Conservation (phyloP, 2,888 invertebrate species). For the Oscheius sp. region DNA sequence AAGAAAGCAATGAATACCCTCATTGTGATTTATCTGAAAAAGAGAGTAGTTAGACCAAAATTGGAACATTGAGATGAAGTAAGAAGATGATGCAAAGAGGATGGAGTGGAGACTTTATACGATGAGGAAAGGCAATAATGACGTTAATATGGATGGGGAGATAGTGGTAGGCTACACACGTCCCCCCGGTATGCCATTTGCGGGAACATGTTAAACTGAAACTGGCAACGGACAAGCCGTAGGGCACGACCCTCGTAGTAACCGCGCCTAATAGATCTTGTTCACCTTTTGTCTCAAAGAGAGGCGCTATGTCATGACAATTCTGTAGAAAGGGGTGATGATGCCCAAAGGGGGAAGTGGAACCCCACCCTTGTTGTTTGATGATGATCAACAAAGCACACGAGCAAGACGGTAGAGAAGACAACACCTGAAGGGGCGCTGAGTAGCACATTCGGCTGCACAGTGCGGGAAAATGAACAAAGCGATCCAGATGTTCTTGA, state of each 20-base stretch:
- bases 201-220: conserved; percentile 26
- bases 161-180: not conserved
- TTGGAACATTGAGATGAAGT: not conserved
- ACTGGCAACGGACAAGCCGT: conserved; percentile 32
- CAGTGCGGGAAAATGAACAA: conserved; percentile 1
- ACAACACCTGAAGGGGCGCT: conserved; percentile 2
- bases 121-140: conserved; percentile 13
- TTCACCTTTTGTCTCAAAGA: conserved; percentile 12
- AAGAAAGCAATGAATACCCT: conserved; percentile 55
- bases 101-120: not conserved
- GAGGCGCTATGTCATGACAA: conserved; percentile 13
- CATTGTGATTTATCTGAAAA: conserved; percentile 49
- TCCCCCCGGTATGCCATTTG: conserved; percentile 9
- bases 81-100: not conserved
- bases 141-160: not conserved
- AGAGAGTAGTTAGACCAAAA: not conserved
- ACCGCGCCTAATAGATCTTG: conserved; percentile 17
- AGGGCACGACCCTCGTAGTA: conserved; percentile 26
- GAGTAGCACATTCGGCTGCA: conserved; percentile 10
- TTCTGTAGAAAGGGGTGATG: conserved; percentile 1
- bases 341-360: conserved; percentile 9
- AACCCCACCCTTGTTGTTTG: conserved; percentile 12
- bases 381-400: conserved; percentile 5
- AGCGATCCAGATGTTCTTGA: conserved; percentile 21
- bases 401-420: conserved; percentile 8